Evolutionary conservation across 37 sponge, comb jelly and placozoan genomes (phyloP).

Genomic region (Mnemiopsis leidyi): DNA sequence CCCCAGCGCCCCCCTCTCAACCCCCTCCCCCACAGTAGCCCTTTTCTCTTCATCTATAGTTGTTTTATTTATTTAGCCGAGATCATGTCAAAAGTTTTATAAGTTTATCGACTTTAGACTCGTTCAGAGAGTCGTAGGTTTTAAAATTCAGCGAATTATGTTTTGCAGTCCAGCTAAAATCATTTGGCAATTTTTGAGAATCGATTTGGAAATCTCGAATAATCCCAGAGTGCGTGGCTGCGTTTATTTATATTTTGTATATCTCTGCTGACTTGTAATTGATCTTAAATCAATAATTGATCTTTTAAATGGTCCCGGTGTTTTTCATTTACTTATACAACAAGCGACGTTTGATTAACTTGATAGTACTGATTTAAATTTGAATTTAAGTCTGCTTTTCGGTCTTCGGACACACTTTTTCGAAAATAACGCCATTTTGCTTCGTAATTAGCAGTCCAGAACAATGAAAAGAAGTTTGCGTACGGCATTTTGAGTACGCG

Average conservation of each 20-base stretch:
- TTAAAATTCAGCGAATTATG: neutral
- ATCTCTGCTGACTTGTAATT: neutral
- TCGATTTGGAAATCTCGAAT: neutral
- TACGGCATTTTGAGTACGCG: neutral
- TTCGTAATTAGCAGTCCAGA: neutral
- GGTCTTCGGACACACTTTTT: neutral
- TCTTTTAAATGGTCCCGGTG: neutral
- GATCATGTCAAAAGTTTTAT: neutral
- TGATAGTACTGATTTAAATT: neutral
- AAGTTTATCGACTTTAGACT: neutral
- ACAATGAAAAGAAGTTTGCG: neutral
- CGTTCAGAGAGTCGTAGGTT: neutral
- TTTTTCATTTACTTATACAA: no score
- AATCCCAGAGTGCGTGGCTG: neutral
- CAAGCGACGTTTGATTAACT: no score
- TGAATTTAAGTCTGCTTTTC: neutral
- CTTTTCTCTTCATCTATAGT: neutral
- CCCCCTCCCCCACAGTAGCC: slow-evolving; percentile 26
- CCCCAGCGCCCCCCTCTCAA: slow-evolving; percentile 31
- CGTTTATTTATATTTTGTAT: neutral
- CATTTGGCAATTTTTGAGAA: neutral
- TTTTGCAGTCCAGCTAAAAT: neutral
- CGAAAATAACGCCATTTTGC: slow-evolving; percentile 20
- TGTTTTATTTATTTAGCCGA: neutral
- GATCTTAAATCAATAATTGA: neutral